Percentiles rank a stretch among this genome's conserved stretches.
These are phyloP conservation scores for Tenrec ecaudatus DNA, from an alignment of 2,113 vertebrate genomes.

Conservation along the genomic window DNA sequence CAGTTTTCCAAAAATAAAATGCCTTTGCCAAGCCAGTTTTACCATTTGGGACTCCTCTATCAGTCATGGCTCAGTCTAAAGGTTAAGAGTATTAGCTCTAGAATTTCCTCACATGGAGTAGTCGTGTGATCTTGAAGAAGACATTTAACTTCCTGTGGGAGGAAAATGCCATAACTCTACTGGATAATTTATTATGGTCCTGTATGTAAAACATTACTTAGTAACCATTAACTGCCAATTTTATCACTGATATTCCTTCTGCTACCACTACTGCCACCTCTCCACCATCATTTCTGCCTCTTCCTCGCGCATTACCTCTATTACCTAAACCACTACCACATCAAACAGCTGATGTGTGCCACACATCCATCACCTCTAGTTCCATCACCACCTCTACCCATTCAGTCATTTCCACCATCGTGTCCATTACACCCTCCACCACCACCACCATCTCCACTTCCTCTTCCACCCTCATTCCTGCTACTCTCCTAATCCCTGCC, in stretches of 20 bases:
- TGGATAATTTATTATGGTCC: background rate
- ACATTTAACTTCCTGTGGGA: background rate
- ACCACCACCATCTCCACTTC: no score
- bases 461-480: background rate
- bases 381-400: no score
- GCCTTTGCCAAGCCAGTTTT: background rate
- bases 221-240: background rate
- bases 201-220: background rate
- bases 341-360: no score
- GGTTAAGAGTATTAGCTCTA: background rate
- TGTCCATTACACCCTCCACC: no score
- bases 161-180: background rate
- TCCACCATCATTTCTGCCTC: no score
- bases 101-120: background rate
- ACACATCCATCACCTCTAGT: no score
- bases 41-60: background rate
- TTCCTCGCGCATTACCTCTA: background rate
- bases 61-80: background rate
- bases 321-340: background rate
- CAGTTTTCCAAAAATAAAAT: no score
- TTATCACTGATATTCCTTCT: background rate
- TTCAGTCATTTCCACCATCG: no score
- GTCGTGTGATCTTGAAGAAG: background rate
- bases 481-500: background rate
- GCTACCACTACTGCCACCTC: no score